These are phyloP conservation scores for Hirudo medicinalis DNA, from an alignment of 1,140 invertebrate species.

Conservation along the genomic window DNA sequence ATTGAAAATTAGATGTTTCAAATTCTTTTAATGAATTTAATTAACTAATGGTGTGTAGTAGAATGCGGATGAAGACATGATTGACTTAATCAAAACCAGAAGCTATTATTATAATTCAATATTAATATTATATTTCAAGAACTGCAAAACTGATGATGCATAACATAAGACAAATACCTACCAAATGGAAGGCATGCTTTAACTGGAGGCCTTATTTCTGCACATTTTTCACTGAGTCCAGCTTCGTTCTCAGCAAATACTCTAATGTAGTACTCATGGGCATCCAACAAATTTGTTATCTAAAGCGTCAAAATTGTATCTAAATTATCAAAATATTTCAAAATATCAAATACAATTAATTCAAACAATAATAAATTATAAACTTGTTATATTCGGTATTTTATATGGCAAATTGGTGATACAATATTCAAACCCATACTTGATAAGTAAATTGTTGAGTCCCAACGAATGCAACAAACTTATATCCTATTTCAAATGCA, in stretches of 20 bases:
- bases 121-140: neutral
- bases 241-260: constrained; percentile 88
- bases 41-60: neutral
- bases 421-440: too few relatives aligned
- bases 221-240: constrained; percentile 73
- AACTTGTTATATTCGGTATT: neutral
- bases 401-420: too few relatives aligned
- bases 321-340: neutral
- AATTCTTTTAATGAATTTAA: too few relatives aligned
- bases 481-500: constrained; percentile 22
- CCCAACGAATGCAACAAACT: constrained; percentile 11
- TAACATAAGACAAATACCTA: neutral
- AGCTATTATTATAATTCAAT: too few relatives aligned
- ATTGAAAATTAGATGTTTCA: neutral
- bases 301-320: constrained; percentile 3
- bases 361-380: neutral
- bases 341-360: neutral
- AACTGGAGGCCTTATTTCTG: constrained; percentile 53
- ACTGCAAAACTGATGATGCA: neutral
- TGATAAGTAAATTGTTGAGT: neutral
- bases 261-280: constrained; percentile 85
- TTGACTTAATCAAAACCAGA: neutral
- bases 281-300: constrained; percentile 66
- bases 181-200: constrained; percentile 26
- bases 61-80: too few relatives aligned